A percentile compares a stretch with the other conserved stretches of the same genome.
Evolutionary conservation across 2,888 invertebrate species (phyloP).

Genomic region (Meganola albula): DNA sequence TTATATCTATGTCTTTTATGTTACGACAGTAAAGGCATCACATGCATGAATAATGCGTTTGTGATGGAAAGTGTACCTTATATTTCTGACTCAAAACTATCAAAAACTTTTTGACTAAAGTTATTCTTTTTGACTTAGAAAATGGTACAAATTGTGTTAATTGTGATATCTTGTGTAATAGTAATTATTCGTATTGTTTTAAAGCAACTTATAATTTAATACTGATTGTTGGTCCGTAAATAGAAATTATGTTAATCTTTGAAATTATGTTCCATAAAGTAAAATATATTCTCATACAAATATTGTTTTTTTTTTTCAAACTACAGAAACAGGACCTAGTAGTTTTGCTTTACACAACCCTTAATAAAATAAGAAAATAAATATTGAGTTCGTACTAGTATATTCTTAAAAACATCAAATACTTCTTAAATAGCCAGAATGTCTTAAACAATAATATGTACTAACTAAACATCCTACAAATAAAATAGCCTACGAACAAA

Average conservation of each 20-base stretch:
- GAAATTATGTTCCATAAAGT: slow-evolving; percentile 26
- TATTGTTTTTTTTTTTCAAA: no score
- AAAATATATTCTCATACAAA: slow-evolving; percentile 28
- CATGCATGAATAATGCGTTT: no score
- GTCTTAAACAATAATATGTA: slow-evolving; percentile 35
- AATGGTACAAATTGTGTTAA: slow-evolving; percentile 56
- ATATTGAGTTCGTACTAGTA: no score
- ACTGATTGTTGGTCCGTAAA: slow-evolving; percentile 22
- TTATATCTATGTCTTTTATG: no score
- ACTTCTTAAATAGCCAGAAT: slow-evolving; percentile 51
- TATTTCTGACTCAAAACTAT: no score
- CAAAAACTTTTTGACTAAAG: no score
- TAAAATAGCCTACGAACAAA: slow-evolving; percentile 30
- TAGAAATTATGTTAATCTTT: slow-evolving; percentile 22
- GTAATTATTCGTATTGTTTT: slow-evolving; percentile 36
- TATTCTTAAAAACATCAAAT: slow-evolving; percentile 47
- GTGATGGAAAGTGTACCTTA: no score
- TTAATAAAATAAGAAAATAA: no score
- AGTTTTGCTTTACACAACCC: no score
- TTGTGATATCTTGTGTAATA: slow-evolving; percentile 47
- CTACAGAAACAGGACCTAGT: no score
- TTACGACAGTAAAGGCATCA: no score
- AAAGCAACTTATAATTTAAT: slow-evolving; percentile 24
- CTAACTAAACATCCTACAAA: slow-evolving; percentile 44
- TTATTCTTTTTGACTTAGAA: slow-evolving; percentile 20